Conservation (phyloP, 2,797 vertebrate genomes). For the Monodelphis domestica region DNA sequence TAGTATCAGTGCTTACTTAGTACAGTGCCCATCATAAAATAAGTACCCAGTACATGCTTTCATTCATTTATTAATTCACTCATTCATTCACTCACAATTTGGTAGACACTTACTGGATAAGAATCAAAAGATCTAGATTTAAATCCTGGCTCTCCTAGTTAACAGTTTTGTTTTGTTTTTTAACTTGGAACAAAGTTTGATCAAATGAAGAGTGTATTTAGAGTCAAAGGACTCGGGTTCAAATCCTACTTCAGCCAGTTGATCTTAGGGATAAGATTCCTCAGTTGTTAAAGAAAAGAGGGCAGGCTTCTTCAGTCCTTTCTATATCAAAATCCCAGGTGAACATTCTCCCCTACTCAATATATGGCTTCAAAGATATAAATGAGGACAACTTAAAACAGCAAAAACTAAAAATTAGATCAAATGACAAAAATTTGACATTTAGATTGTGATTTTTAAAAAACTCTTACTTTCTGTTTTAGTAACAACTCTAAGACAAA, state of each 20-base stretch:
- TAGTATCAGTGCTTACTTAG: background rate
- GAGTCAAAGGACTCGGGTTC: background rate
- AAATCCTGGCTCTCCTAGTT: background rate
- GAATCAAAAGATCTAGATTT: background rate
- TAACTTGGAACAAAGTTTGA: background rate
- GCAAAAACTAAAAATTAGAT: background rate
- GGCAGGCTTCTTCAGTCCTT: background rate
- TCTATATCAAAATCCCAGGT: background rate
- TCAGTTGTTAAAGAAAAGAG: too few species aligned
- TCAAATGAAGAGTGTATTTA: too few species aligned
- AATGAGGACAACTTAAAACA: background rate
- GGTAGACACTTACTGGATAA: background rate
- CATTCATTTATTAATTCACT: too few species aligned
- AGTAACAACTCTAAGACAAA: too few species aligned
- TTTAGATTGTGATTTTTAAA: background rate
- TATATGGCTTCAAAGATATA: background rate
- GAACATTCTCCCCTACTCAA: background rate
- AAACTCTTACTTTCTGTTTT: too few species aligned
- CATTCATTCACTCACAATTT: background rate
- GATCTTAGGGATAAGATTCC: too few species aligned
- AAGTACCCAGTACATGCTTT: conserved; percentile 7
- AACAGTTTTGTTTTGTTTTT: background rate
- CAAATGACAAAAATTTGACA: background rate
- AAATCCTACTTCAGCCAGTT: too few species aligned
- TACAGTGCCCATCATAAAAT: background rate